Percentiles rank a stretch among this genome's conserved stretches.
These are phyloP conservation scores for Brevimyrus niger DNA, from an alignment of 2,113 vertebrate genomes.

Conservation along the genomic window DNA sequence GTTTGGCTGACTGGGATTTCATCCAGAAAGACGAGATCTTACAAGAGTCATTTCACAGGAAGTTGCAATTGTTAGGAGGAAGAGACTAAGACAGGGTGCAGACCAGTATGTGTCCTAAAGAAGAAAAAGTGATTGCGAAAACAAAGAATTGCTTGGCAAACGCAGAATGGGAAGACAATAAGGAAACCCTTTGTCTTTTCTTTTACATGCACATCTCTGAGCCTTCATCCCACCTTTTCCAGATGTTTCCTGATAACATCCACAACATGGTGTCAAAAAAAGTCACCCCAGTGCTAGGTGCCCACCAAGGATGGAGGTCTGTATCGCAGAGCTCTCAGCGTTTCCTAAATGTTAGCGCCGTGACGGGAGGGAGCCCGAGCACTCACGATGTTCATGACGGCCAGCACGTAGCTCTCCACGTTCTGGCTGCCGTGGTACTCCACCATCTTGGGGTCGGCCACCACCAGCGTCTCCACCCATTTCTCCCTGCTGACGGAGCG, in stretches of 20 bases:
- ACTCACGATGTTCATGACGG: constrained; percentile 97
- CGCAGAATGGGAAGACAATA: neutral
- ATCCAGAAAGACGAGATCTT: constrained; percentile 20
- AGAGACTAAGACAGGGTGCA: neutral
- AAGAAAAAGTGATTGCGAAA: neutral
- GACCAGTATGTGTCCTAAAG: neutral
- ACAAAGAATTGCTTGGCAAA: neutral
- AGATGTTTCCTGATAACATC: neutral
- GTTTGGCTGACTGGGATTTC: constrained; percentile 37
- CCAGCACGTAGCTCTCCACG: constrained; percentile 81
- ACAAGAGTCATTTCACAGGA: constrained; percentile 10
- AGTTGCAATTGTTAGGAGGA: constrained; percentile 2
- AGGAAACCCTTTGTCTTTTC: neutral
- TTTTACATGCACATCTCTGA: neutral
- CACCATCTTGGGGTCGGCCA: constrained; percentile 90
- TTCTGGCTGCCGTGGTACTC: constrained; percentile 75
- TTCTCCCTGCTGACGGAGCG: constrained; percentile 89
- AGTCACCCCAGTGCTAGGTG: neutral
- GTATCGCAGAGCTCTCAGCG: neutral
- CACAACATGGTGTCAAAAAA: neutral
- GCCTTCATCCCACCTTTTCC: neutral
- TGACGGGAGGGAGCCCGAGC: neutral
- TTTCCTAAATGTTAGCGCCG: neutral
- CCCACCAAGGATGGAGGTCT: neutral
- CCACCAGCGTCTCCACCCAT: constrained; percentile 95